Evolutionary conservation across 2,888 invertebrate genomes (phyloP).

Genomic region (Strigamia transsilvanica): DNA sequence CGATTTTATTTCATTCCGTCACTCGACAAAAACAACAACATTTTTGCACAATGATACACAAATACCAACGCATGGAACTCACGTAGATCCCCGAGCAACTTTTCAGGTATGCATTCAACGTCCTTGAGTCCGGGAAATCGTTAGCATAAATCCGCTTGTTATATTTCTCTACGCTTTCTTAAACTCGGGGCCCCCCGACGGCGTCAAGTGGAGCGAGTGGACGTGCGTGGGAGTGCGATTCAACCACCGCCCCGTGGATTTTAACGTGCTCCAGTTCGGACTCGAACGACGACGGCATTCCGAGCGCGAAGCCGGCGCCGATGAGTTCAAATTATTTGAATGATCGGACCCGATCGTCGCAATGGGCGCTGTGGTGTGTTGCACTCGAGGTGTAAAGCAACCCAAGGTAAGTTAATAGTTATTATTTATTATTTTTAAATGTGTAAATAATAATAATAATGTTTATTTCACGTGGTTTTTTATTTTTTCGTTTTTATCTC

Average conservation of each 20-base stretch:
- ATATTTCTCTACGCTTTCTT: background rate
- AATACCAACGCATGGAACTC: background rate
- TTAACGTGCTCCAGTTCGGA: background rate
- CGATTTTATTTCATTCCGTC: background rate
- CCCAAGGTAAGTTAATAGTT: background rate
- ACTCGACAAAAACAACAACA: background rate
- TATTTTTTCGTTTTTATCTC: too few relatives aligned
- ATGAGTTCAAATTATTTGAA: background rate
- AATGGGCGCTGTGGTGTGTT: slow-evolving; percentile 16
- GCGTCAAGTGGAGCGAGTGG: slow-evolving; percentile 45
- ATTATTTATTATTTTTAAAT: background rate
- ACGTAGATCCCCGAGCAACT: slow-evolving; percentile 28
- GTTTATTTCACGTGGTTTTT: too few relatives aligned
- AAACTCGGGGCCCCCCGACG: slow-evolving; percentile 3
- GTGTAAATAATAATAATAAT: too few relatives aligned
- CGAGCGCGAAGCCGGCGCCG: background rate
- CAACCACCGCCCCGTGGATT: slow-evolving; percentile 42
- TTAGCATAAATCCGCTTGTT: background rate
- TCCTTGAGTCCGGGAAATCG: background rate
- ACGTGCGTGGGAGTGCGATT: slow-evolving; percentile 31
- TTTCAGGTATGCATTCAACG: slow-evolving; percentile 2
- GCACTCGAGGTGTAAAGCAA: slow-evolving; percentile 25
- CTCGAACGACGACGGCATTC: background rate
- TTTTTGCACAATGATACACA: background rate
- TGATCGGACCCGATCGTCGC: background rate